Evolutionary conservation across 2,797 vertebrate species (phyloP).

Genomic region (Telmatherina bonti): DNA sequence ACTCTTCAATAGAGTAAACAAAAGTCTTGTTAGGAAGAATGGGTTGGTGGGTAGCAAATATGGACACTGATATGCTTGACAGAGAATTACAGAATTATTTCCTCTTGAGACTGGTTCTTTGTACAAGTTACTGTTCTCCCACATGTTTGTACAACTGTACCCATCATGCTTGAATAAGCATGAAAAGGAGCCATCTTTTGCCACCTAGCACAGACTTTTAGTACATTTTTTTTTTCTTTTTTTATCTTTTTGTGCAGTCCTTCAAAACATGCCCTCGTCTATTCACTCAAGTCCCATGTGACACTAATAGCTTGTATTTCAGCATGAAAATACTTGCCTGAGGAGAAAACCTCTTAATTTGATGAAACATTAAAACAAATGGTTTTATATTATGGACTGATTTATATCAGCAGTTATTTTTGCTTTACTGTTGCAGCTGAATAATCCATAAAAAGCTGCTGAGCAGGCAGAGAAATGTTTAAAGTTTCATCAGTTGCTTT

Average conservation of each 20-base stretch:
- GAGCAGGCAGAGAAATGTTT: conserved; percentile 52
- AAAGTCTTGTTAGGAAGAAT: not conserved
- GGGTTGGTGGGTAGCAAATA: not conserved
- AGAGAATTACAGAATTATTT: not conserved
- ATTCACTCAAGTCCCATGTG: conserved; percentile 7
- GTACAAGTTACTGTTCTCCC: not conserved
- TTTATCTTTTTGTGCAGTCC: not conserved
- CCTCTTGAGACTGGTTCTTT: not conserved
- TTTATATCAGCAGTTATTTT: conserved; percentile 56
- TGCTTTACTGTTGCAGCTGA: conserved; percentile 51
- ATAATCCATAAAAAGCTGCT: conserved; percentile 60
- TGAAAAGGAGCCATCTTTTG: not conserved
- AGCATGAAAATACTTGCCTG: conserved; percentile 14
- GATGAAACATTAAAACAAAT: conserved; percentile 61
- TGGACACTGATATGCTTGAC: not conserved
- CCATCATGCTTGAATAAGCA: conserved; percentile 13
- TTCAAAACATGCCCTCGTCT: not conserved
- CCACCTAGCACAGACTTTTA: conserved; percentile 5
- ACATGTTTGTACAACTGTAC: conserved; percentile 3
- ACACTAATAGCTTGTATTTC: conserved; percentile 20
- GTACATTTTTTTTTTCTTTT: not conserved
- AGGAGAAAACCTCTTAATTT: conserved; percentile 43
- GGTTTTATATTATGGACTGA: conserved; percentile 51
- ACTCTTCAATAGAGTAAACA: not conserved
- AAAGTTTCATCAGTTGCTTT: conserved; percentile 54